Base-by-base conservation (phyloP, 64 coral and sea anemone genomes). In the Trachythela sp. region DNA sequence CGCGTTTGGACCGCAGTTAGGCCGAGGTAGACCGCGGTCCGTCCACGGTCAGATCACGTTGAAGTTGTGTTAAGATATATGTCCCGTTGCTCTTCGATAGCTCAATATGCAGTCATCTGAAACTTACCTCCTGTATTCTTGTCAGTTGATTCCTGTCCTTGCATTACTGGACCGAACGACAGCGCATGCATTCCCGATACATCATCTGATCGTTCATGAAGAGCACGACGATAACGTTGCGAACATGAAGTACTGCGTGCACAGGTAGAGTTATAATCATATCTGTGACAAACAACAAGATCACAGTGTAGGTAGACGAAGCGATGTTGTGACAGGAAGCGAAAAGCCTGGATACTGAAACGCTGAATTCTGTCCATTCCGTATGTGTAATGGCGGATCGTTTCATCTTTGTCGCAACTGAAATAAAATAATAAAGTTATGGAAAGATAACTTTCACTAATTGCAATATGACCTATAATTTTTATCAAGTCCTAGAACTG, bases 261-360 rank as follows among this genome's bases (percentile, higher is more conserved):
- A 37, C 89, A 91, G 31, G 40, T 68, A 13, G 89, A 91, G 22
- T 29, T 49, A 18, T 48, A 1, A 29, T 41, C 48, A 26, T 91
- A 85, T n/a, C 83, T 67, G 54, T 91, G 38, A 70, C 89, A 91
- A 4, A 68, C 89, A 24, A 91, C 85, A 13, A 91, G 83, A 18
- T 91, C 89, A 48, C 89, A 91, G 37, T 91, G 89, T 13, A 91
- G 58, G 26, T 86, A 86, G 2, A 91, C 89, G 14, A 48, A 56
- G 2, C 84, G 83, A 70, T 91, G 84, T 4, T 91, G 26, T 40
- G 85, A 14, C 18, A 91, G 83, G 48, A 91, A 91, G 1, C 89
- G 83, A 48, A 91, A 91, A 6, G 89, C 83, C 26, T 85, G 84
- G 89, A 91, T 91, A 18, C 83, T 70, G 22, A 91, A 85, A n/a